A percentile compares a stretch with the other conserved stretches of the same genome.
phyloP scores from a whole-genome alignment of 2,113 vertebrate genomes.

The Gymnarchus niloticus region DNA sequence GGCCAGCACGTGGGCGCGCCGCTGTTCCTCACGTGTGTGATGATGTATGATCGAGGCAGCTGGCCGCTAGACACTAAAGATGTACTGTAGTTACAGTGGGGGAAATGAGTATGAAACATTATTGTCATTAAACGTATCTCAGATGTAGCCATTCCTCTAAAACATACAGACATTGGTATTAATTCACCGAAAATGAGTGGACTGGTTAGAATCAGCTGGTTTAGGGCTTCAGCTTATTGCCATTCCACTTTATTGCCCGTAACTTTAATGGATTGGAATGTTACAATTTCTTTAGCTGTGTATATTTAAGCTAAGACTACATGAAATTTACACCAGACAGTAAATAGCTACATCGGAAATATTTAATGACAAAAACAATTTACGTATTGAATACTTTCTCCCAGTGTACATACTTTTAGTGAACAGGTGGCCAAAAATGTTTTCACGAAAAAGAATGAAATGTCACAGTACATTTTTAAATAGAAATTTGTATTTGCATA shows the following conservation, averaged over 20 bases:
- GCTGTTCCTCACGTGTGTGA: no score
- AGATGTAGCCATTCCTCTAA: background rate
- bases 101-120: background rate
- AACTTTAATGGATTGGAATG: no score
- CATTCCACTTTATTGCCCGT: no score
- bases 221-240: no score
- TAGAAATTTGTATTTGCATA: constrained; percentile 99
- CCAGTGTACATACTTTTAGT: background rate
- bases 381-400: no score
- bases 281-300: no score
- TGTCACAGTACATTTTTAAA: constrained; percentile 66
- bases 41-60: no score
- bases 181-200: background rate
- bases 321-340: no score
- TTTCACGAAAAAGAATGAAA: background rate
- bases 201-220: background rate
- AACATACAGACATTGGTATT: background rate
- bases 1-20: background rate
- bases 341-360: no score
- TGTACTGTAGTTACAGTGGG: background rate
- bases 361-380: no score
- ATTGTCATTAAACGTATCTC: background rate
- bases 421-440: background rate
- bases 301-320: no score
- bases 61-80: no score